Evolutionary conservation across 2,888 invertebrate species (phyloP).

Genomic region (Cephus sareptanus): DNA sequence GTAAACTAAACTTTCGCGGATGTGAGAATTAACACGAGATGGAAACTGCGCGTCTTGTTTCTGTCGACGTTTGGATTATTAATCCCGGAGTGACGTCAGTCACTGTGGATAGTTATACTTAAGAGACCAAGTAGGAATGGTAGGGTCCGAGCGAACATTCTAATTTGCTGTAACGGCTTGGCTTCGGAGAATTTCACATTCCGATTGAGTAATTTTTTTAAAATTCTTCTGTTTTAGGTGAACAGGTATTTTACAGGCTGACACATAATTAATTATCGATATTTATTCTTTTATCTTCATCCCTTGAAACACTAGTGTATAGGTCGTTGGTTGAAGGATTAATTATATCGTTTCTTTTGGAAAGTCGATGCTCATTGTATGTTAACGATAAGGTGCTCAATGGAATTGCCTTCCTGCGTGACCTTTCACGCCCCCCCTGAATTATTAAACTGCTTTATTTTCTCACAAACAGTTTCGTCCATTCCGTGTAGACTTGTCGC

Average conservation of each 20-base stretch:
- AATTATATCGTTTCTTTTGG: neutral
- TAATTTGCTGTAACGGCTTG: neutral
- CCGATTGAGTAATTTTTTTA: neutral
- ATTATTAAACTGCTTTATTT: neutral
- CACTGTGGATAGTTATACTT: neutral
- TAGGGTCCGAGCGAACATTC: neutral
- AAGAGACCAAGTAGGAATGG: neutral
- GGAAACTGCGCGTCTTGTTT: conserved; percentile 6
- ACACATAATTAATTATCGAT: neutral
- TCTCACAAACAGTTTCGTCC: neutral
- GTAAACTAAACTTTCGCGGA: neutral
- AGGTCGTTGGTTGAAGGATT: neutral
- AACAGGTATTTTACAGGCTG: too few species aligned
- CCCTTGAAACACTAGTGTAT: neutral
- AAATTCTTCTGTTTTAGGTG: too few species aligned
- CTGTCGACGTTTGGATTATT: neutral
- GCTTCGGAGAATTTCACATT: neutral
- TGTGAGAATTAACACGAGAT: neutral
- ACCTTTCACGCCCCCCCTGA: neutral
- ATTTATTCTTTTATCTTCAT: neutral
- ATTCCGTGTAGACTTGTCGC: neutral
- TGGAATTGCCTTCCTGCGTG: neutral
- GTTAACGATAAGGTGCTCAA: neutral
- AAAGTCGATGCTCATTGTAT: neutral
- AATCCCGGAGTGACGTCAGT: neutral